Evolutionary conservation across 2,113 vertebrate species (phyloP).

Genomic region (Tor tambroides): DNA sequence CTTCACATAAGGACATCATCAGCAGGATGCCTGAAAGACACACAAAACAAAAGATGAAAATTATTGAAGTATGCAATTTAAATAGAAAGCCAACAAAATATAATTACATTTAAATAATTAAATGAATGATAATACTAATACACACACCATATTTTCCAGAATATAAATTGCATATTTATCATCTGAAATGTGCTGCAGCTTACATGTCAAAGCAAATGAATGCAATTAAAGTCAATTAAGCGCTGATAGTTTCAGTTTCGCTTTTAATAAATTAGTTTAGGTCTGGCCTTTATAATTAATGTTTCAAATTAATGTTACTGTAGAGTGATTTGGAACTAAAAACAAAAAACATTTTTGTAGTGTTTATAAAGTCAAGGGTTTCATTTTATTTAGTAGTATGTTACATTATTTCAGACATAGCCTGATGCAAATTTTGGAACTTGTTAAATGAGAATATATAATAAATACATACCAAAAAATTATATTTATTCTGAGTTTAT

Average conservation of each 20-base stretch:
- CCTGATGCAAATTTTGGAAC: too few relatives aligned
- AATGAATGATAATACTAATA: too few relatives aligned
- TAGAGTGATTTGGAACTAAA: not conserved
- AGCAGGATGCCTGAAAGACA: slow-evolving; percentile 86
- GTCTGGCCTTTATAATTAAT: not conserved
- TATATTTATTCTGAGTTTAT: too few relatives aligned
- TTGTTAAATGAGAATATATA: too few relatives aligned
- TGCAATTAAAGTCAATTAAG: not conserved
- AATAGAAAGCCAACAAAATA: too few relatives aligned
- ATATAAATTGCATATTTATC: too few relatives aligned
- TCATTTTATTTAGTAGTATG: not conserved
- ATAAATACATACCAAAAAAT: too few relatives aligned
- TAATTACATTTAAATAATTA: too few relatives aligned
- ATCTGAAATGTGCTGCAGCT: not conserved
- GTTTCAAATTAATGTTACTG: too few relatives aligned
- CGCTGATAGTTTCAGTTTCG: not conserved
- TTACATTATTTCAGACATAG: not conserved
- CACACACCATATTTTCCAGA: too few relatives aligned
- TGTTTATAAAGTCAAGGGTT: not conserved
- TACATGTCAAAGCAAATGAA: not conserved
- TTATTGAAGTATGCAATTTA: too few relatives aligned
- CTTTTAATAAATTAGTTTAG: not conserved
- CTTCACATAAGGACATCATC: slow-evolving; percentile 95
- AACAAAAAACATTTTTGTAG: too few relatives aligned
- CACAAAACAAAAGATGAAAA: not conserved